These are phyloP conservation scores for Netta rufina DNA, from an alignment of 2,797 vertebrate species.

Conservation along the genomic window DNA sequence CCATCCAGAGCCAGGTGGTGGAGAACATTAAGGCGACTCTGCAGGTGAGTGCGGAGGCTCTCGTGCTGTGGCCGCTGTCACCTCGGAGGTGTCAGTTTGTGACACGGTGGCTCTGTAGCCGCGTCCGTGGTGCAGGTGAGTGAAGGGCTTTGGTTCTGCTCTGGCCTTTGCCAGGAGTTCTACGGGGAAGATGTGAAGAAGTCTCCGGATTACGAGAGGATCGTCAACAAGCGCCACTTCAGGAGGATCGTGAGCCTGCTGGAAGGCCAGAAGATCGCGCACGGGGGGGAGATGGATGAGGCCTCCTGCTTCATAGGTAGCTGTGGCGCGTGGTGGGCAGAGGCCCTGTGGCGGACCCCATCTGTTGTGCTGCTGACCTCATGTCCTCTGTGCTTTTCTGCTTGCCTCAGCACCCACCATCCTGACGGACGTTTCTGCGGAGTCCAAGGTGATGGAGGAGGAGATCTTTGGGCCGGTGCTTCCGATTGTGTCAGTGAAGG, in stretches of 20 bases:
- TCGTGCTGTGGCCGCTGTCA: fast-evolving
- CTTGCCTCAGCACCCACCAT: conserved; percentile 86
- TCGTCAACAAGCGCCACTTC: conserved; percentile 89
- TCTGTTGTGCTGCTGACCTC: neutral
- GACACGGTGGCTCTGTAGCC: neutral
- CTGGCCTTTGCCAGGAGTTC: conserved; percentile 84
- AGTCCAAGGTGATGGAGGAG: conserved; percentile 92
- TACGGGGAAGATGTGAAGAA: conserved; percentile 88
- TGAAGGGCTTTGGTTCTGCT: neutral
- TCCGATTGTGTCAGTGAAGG: conserved; percentile 82
- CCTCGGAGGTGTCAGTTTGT: neutral
- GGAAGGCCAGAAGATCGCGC: conserved; percentile 87
- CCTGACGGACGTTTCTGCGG: conserved; percentile 85
- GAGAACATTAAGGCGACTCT: conserved; percentile 84
- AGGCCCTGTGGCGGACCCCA: fast-evolving
- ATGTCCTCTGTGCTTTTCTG: fast-evolving
- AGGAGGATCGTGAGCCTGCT: conserved; percentile 83
- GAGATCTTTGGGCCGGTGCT: conserved; percentile 94
- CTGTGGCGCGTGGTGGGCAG: neutral
- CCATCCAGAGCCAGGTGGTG: conserved; percentile 85
- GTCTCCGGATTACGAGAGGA: conserved; percentile 88
- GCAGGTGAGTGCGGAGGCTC: conserved; percentile 74
- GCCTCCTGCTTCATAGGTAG: conserved; percentile 87
- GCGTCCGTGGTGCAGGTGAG: too few relatives aligned
- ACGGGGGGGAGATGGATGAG: conserved; percentile 86